Conservation (phyloP, 1,140 invertebrate species). For the Diabrotica undecimpunctata region DNA sequence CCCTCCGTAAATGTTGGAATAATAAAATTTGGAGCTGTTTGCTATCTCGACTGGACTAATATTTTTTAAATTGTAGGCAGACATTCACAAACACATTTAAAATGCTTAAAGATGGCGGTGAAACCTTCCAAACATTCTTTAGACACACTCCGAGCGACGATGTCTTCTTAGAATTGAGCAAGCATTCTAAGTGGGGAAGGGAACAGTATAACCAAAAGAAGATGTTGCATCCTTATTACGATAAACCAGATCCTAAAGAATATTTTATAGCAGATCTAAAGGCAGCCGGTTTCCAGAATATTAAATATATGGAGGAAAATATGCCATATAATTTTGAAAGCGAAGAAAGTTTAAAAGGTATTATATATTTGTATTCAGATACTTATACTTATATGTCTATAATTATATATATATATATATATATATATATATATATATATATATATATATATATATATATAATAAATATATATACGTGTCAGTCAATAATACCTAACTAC, state of each 20-base stretch:
- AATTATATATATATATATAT: too few relatives aligned
- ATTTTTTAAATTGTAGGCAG: constrained; percentile 4
- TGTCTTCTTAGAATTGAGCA: background rate
- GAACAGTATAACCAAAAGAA: constrained; percentile 3
- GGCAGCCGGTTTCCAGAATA: background rate
- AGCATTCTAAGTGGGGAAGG: constrained; percentile 6
- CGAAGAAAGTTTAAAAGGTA: background rate
- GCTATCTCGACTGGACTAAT: too few relatives aligned
- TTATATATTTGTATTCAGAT: too few relatives aligned
- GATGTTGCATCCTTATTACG: background rate
- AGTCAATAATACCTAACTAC: too few relatives aligned
- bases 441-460: too few relatives aligned
- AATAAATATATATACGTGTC: too few relatives aligned
- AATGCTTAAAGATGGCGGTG: background rate
- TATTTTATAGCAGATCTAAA: background rate
- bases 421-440: too few relatives aligned
- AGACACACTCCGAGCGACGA: background rate
- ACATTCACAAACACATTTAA: background rate
- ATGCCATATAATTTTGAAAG: background rate
- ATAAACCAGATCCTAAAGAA: too few relatives aligned
- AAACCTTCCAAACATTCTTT: background rate
- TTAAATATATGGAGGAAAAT: background rate
- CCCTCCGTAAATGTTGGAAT: too few relatives aligned
- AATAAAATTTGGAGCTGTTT: too few relatives aligned
- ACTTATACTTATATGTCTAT: too few relatives aligned